phyloP scores from a whole-genome alignment of 2,888 invertebrate genomes.

The Tromatobia lineatoria region DNA sequence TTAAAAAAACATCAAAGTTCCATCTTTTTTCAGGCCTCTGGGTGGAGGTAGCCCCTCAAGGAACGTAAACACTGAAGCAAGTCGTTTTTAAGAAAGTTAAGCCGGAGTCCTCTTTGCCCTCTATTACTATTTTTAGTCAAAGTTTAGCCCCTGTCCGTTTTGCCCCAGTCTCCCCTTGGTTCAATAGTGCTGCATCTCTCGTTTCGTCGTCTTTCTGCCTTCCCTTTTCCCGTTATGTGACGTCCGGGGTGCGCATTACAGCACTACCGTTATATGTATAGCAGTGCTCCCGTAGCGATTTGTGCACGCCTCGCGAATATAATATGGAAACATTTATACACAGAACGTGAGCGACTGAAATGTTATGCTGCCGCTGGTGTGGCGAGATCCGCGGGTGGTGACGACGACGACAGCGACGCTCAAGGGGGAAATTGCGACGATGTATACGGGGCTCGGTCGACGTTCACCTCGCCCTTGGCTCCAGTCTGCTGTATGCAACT shows the following conservation, averaged over 20 bases:
- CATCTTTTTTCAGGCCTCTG: too few relatives aligned
- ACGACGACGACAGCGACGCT: conserved; percentile 38
- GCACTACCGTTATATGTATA: conserved; percentile 28
- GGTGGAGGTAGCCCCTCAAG: too few relatives aligned
- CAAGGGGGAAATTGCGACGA: conserved; percentile 51
- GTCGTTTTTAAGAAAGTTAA: too few relatives aligned
- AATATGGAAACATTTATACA: conserved; percentile 82
- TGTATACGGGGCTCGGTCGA: conserved; percentile 39
- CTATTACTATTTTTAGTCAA: too few relatives aligned
- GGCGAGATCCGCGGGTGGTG: conserved; percentile 64
- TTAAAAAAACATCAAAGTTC: too few relatives aligned
- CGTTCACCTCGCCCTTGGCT: background rate
- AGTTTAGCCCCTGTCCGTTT: too few relatives aligned
- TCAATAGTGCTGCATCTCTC: conserved; percentile 7
- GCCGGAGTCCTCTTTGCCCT: too few relatives aligned
- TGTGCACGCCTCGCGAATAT: conserved; percentile 69
- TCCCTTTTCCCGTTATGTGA: conserved; percentile 5
- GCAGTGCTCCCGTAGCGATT: conserved; percentile 37
- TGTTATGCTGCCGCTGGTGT: conserved; percentile 68
- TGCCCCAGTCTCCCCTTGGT: too few relatives aligned
- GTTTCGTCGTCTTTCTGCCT: conserved; percentile 32
- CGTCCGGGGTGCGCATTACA: conserved; percentile 26
- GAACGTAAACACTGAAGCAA: too few relatives aligned
- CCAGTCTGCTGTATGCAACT: background rate
- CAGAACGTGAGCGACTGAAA: conserved; percentile 73